Evolutionary conservation across 2,113 vertebrate genomes (phyloP), one percentile per base, ranked within the genome.

Genomic region (Megaleporinus macrocephalus): DNA sequence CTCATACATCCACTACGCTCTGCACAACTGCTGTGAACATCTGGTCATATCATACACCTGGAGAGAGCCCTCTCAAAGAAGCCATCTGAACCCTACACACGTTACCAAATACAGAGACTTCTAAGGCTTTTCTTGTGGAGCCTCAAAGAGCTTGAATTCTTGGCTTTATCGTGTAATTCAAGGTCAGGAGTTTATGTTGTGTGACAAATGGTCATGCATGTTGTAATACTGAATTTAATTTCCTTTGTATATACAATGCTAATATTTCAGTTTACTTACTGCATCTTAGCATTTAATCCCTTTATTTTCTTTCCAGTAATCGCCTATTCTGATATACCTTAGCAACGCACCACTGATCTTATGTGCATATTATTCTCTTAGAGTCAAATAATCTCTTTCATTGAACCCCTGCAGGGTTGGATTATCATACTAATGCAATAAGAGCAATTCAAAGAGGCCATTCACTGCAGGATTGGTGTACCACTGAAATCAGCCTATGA

Each of bases 351-450:
- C 44, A 33, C 15, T 5, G 74, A 76, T 49, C 51, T 74, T 41
- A 63, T 75, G 62, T 78, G 47, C 57, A 74, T 59, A 51, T 59
- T 72, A 85, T 69, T 73, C 69, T 74, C 47, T 78, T 73, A 65
- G 3, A 30, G 15, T 62, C 26, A 65, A 14, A 65, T 49, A 24
- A 62, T 53, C 63, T 70, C 49, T 30, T 78, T 18, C 49, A 63
- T 27, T n/a, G 70, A 36, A 27, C 24, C 76, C 69, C 30, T 53
- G 59, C 24, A 77, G 79, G 71, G 47, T 62, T 73, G 70, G 24
- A 80, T 83, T 62, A 69, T 53, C 78, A 74, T 83, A 66, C n/a
- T 80, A 74, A 80, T 74, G 72, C 76, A 47, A 71, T 82, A 73
- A 78, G 22, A 62, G 47, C 41, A 75, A 61, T 81, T 73, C 49